Percentiles rank a stretch among this genome's conserved stretches.
phyloP scores from a whole-genome alignment of 2,113 vertebrate species.

The Triplophysa rosa region DNA sequence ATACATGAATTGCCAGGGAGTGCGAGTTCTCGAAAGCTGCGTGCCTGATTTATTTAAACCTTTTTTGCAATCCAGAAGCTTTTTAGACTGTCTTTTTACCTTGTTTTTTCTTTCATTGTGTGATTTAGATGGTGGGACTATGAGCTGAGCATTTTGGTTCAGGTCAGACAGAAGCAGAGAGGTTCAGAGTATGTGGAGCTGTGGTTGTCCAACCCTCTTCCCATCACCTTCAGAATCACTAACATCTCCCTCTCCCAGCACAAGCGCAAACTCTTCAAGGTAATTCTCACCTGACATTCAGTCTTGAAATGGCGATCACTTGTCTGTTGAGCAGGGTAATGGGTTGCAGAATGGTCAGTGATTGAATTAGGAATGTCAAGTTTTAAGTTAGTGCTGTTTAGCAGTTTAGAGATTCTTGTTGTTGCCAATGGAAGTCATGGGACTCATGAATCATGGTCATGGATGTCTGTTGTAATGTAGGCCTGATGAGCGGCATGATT shows the following conservation, averaged over 20 bases:
- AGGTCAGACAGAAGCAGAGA: slow-evolving; percentile 77
- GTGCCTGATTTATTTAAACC: no score
- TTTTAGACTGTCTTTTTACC: neutral
- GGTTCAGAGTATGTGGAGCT: slow-evolving; percentile 80
- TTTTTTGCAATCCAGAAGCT: neutral
- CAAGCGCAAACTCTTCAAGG: slow-evolving; percentile 79
- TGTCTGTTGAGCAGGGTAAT: neutral
- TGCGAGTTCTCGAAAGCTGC: no score
- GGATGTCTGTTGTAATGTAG: no score
- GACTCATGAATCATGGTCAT: no score
- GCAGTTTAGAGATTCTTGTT: no score
- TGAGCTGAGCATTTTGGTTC: slow-evolving; percentile 77
- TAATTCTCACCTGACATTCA: slow-evolving; percentile 51
- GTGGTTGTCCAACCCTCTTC: slow-evolving; percentile 85
- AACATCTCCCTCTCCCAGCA: slow-evolving; percentile 80
- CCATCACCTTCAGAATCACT: slow-evolving; percentile 74
- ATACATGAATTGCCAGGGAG: no score
- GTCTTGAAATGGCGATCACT: neutral
- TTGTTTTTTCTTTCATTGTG: neutral
- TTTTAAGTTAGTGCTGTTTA: neutral
- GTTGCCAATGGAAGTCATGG: no score
- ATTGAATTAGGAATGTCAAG: neutral
- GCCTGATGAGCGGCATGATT: no score
- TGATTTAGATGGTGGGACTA: slow-evolving; percentile 70
- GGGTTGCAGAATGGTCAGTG: neutral